Evolutionary conservation across 2,797 vertebrate species (phyloP).

Genomic region (Okamejei kenojei): DNA sequence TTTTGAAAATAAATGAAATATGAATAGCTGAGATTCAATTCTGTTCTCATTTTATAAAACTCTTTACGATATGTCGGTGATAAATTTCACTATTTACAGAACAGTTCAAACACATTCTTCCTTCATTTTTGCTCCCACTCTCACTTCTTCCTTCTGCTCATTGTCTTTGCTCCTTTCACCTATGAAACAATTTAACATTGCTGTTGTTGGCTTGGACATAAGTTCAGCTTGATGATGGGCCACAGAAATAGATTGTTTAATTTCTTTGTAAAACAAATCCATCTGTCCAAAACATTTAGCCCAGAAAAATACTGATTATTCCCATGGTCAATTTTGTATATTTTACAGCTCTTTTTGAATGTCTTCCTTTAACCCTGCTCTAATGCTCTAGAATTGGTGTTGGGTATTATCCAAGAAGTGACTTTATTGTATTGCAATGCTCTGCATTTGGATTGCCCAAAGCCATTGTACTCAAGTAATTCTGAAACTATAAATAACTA

Average conservation of each 20-base stretch:
- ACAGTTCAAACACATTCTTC: neutral
- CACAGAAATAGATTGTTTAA: too few relatives aligned
- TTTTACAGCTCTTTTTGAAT: neutral
- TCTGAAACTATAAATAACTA: neutral
- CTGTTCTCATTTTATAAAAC: neutral
- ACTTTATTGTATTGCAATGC: neutral
- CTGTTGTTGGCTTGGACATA: neutral
- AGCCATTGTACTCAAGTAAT: neutral
- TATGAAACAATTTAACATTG: neutral
- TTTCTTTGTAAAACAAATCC: too few relatives aligned
- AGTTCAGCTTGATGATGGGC: neutral
- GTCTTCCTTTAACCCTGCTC: neutral
- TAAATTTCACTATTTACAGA: neutral
- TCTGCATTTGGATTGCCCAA: neutral
- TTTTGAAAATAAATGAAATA: neutral
- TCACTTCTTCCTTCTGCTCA: neutral
- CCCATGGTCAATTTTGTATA: neutral
- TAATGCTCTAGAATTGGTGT: neutral
- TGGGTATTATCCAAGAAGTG: neutral
- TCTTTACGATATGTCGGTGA: neutral
- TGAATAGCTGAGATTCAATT: neutral
- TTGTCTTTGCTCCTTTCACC: neutral
- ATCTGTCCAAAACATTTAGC: neutral
- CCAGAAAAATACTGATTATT: neutral
- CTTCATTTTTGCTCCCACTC: too few relatives aligned